These are phyloP conservation scores for Caenorhabditis sp. DNA, from an alignment of 2,888 invertebrate genomes.

Conservation along the genomic window DNA sequence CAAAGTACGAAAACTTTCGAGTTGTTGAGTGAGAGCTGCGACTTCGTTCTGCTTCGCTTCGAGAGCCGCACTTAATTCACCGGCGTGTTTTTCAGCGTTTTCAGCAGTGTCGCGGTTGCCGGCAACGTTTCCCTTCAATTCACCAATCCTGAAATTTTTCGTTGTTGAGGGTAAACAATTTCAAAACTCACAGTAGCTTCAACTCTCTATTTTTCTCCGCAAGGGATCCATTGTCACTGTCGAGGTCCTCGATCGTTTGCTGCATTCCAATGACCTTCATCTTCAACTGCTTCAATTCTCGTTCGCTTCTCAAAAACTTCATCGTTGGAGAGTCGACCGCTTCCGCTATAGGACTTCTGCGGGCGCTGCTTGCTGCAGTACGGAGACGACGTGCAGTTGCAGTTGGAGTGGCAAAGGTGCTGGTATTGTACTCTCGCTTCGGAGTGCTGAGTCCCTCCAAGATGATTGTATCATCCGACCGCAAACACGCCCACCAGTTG, in stretches of 20 bases:
- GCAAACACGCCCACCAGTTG: conserved; percentile 46
- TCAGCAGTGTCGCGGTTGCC: conserved; percentile 26
- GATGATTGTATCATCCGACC: not conserved
- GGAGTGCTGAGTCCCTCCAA: conserved; percentile 22
- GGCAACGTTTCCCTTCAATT: conserved; percentile 15
- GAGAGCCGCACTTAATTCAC: not conserved
- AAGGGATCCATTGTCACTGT: conserved; percentile 10
- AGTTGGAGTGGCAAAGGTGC: conserved; percentile 38
- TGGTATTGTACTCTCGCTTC: not conserved
- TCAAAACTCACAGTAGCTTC: conserved; percentile 22
- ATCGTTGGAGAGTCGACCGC: conserved; percentile 61
- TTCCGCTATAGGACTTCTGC: conserved; percentile 57
- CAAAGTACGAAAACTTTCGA: not conserved
- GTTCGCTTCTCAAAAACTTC: conserved; percentile 46
- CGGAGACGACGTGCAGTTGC: conserved; percentile 39
- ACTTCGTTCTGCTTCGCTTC: conserved; percentile 13
- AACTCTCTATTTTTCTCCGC: conserved; percentile 12
- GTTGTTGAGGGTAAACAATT: too few relatives aligned
- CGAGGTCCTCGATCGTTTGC: conserved; percentile 24
- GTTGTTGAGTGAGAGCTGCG: conserved; percentile 2
- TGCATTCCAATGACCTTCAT: conserved; percentile 17
- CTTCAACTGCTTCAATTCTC: conserved; percentile 43
- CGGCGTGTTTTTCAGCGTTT: not conserved
- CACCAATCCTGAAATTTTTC: conserved; percentile 6
- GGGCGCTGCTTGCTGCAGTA: conserved; percentile 26